Evolutionary conservation across 1,140 invertebrate species (phyloP).

Genomic region (Penaeus japonicus): DNA sequence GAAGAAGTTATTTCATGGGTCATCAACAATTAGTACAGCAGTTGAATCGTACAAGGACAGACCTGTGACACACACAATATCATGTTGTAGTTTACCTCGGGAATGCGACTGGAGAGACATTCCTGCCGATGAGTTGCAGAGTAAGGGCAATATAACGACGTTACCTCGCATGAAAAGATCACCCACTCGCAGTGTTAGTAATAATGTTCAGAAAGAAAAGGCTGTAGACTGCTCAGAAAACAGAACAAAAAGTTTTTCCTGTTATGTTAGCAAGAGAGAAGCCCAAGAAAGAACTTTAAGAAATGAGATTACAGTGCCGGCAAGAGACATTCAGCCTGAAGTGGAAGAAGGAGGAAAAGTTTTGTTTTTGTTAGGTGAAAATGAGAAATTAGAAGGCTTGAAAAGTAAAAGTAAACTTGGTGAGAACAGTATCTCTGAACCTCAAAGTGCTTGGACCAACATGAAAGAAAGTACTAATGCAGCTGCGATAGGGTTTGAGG

Average conservation of each 20-base stretch:
- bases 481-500: background rate
- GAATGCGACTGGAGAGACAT: no score
- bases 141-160: no score
- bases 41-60: background rate
- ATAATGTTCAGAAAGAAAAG: background rate
- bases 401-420: constrained; percentile 60
- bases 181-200: background rate
- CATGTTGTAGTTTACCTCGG: no score
- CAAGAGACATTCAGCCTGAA: constrained; percentile 59
- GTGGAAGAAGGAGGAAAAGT: constrained; percentile 64
- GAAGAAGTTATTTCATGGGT: constrained; percentile 35
- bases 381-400: constrained; percentile 72
- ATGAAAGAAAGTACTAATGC: background rate
- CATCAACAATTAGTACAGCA: background rate
- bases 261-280: background rate
- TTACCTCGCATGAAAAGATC: no score
- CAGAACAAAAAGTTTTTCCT: no score
- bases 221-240: no score
- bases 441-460: background rate
- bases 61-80: background rate
- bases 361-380: constrained; percentile 76
- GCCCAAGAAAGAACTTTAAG: background rate
- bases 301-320: constrained; percentile 26
- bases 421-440: no score
- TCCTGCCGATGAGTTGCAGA: no score